Conservation (phyloP, 2,113 vertebrate genomes). For the Cheilinus undulatus region DNA sequence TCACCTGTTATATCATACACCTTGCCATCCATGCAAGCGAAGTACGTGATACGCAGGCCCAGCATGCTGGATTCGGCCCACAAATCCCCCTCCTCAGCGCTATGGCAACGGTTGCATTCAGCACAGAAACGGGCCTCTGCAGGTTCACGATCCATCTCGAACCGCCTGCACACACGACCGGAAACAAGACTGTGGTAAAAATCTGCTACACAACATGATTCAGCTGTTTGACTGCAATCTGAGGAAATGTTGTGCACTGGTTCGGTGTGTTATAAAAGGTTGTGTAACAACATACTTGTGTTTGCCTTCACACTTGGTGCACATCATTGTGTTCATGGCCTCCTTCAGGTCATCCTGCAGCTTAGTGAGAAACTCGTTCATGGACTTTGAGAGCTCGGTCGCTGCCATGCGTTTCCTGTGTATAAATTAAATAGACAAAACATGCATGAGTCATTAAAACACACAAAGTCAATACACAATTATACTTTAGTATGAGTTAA, state of each 20-base stretch:
- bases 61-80: slow-evolving; percentile 98
- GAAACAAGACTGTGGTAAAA: slow-evolving; percentile 5
- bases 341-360: slow-evolving; percentile 96
- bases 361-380: slow-evolving; percentile 93
- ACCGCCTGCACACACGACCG: slow-evolving; percentile 82
- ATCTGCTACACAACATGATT: not conserved
- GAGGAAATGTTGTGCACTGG: not conserved
- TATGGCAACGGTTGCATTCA: slow-evolving; percentile 88
- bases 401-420: slow-evolving; percentile 91
- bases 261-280: not conserved
- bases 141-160: slow-evolving; percentile 93
- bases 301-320: slow-evolving; percentile 94
- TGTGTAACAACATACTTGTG: slow-evolving; percentile 86
- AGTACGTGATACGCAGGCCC: slow-evolving; percentile 94
- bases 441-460: not conserved
- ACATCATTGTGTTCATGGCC: slow-evolving; percentile 98
- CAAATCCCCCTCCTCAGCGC: slow-evolving; percentile 93
- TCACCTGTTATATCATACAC: slow-evolving; percentile 96
- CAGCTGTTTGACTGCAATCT: not conserved
- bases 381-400: slow-evolving; percentile 90
- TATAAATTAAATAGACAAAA: not conserved
- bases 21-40: slow-evolving; percentile 93
- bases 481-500: not conserved
- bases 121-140: slow-evolving; percentile 90
- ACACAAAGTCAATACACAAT: not conserved